These are phyloP conservation scores for Notarius lentiginosus DNA, from an alignment of 2,113 vertebrate species.

Conservation along the genomic window DNA sequence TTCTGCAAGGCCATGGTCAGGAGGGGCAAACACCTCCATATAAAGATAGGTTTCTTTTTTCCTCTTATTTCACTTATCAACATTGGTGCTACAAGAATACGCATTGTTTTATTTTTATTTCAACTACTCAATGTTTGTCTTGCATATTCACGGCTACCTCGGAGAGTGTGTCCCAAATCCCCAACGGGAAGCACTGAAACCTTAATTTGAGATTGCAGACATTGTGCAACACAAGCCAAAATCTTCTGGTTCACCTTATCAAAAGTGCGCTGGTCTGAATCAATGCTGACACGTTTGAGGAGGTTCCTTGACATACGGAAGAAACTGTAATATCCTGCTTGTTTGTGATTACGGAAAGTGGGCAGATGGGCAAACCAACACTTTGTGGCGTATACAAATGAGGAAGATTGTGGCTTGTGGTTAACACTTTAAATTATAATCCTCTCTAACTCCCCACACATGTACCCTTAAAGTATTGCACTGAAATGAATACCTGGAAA, in stretches of 20 bases:
- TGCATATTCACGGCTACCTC: conserved; percentile 79
- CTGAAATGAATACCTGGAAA: conserved; percentile 60
- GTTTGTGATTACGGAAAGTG: background rate
- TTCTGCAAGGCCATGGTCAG: background rate
- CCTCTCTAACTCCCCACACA: conserved; percentile 20
- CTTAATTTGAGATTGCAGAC: conserved; percentile 20
- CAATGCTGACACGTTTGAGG: background rate
- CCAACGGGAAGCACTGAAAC: conserved; percentile 48
- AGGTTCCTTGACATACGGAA: background rate
- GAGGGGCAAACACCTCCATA: background rate
- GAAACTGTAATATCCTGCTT: conserved; percentile 43
- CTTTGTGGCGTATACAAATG: conserved; percentile 46
- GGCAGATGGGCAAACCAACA: conserved; percentile 37
- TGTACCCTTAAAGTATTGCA: conserved; percentile 60
- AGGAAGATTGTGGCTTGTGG: conserved; percentile 27
- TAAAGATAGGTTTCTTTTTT: conserved; percentile 39
- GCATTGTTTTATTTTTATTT: conserved; percentile 53
- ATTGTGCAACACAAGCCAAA: conserved; percentile 19
- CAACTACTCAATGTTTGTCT: conserved; percentile 49
- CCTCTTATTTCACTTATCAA: conserved; percentile 63
- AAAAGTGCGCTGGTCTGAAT: background rate
- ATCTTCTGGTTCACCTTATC: background rate
- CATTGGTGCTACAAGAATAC: conserved; percentile 76
- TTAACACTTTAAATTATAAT: conserved; percentile 42
- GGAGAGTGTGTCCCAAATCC: conserved; percentile 64